Conservation (phyloP, 2,888 invertebrate genomes). For the Erebia epiphron region DNA sequence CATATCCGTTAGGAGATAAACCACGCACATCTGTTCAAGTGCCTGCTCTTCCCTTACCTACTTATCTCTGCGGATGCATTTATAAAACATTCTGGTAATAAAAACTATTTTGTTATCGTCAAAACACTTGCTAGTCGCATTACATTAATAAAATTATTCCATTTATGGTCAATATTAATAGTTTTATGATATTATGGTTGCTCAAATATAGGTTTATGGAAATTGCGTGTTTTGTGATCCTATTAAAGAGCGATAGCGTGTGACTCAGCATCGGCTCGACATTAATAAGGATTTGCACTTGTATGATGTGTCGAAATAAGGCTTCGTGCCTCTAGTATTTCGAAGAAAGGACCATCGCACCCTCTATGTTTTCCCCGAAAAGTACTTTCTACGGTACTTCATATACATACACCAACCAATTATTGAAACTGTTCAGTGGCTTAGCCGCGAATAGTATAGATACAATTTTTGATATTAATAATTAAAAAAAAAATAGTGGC, state of each 20-base stretch:
- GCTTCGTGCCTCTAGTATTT: conserved; percentile 53
- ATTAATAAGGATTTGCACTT: conserved; percentile 69
- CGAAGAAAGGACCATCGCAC: conserved; percentile 4
- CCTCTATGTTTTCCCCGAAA: background rate
- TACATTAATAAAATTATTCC: conserved; percentile 15
- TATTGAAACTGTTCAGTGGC: background rate
- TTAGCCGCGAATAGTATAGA: too few species aligned
- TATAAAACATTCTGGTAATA: background rate
- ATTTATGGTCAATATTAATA: conserved; percentile 19
- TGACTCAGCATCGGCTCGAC: conserved; percentile 61
- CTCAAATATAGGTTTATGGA: conserved; percentile 15
- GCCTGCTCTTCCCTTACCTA: conserved; percentile 43
- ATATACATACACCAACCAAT: background rate
- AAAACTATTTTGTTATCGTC: conserved; percentile 4
- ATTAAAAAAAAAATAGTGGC: too few species aligned
- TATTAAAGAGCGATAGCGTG: conserved; percentile 50
- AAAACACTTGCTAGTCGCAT: conserved; percentile 7
- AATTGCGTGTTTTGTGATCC: conserved; percentile 47
- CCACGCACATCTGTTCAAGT: conserved; percentile 62
- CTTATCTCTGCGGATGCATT: conserved; percentile 33
- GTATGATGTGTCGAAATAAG: conserved; percentile 69
- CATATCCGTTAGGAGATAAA: conserved; percentile 65
- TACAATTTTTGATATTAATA: too few species aligned
- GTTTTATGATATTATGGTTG: conserved; percentile 13
- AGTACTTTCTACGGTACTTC: background rate